Evolutionary conservation across 1,140 invertebrate genomes (phyloP).

Genomic region (Pissodes strobi): DNA sequence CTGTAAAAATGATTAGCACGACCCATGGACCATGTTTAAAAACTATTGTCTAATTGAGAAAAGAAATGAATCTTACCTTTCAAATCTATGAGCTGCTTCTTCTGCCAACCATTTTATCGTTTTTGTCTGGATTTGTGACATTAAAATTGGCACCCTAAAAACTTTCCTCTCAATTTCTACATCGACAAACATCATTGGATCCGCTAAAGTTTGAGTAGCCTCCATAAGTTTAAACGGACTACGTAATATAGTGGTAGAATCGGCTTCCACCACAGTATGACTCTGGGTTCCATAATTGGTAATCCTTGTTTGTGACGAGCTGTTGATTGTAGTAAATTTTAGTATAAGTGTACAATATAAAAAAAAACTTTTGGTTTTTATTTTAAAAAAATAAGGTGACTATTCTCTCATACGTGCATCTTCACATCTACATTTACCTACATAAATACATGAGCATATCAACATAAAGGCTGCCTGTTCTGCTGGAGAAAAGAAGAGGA

Average conservation of each 20-base stretch:
- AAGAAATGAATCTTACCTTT: slow-evolving; percentile 56
- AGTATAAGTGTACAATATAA: too few relatives aligned
- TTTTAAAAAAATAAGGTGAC: too few relatives aligned
- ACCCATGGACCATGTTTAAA: slow-evolving; percentile 1
- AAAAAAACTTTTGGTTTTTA: too few relatives aligned
- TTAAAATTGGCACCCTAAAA: slow-evolving; percentile 65
- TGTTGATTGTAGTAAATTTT: too few relatives aligned
- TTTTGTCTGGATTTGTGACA: slow-evolving; percentile 62
- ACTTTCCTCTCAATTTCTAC: slow-evolving; percentile 67
- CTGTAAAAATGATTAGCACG: background rate
- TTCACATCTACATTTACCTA: too few relatives aligned
- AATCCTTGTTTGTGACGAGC: slow-evolving; percentile 35
- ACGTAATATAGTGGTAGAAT: slow-evolving; percentile 18
- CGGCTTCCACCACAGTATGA: slow-evolving; percentile 19
- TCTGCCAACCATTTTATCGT: slow-evolving; percentile 72
- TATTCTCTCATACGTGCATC: too few relatives aligned
- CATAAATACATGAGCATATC: too few relatives aligned
- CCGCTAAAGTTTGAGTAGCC: slow-evolving; percentile 11
- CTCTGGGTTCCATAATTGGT: slow-evolving; percentile 29
- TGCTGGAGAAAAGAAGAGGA: too few relatives aligned
- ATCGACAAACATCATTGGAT: slow-evolving; percentile 59
- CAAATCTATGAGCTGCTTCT: slow-evolving; percentile 71
- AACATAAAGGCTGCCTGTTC: too few relatives aligned
- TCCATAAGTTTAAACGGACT: background rate
- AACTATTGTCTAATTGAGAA: too few relatives aligned